These are phyloP conservation scores for Rhinoraja longicauda DNA, from an alignment of 2,797 vertebrate genomes.

Conservation along the genomic window DNA sequence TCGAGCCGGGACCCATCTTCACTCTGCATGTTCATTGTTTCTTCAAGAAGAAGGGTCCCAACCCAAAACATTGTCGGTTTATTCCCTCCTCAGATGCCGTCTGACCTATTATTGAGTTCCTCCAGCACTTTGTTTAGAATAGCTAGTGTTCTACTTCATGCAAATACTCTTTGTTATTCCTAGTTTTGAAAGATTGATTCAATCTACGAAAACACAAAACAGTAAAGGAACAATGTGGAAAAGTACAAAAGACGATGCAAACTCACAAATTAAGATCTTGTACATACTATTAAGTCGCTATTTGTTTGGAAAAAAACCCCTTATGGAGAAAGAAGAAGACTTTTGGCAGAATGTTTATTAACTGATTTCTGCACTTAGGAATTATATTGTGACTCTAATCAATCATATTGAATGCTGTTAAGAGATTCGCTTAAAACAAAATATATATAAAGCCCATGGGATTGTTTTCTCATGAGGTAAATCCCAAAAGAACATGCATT, in stretches of 20 bases:
- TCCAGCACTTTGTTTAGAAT: not conserved
- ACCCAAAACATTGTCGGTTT: too few relatives aligned
- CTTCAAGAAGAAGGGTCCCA: too few relatives aligned
- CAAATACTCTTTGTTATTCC: not conserved
- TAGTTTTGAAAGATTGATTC: not conserved
- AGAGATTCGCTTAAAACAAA: slow-evolving; percentile 74
- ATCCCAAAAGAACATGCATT: slow-evolving; percentile 64
- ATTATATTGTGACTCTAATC: slow-evolving; percentile 63
- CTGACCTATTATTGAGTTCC: too few relatives aligned
- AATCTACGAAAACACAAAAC: not conserved
- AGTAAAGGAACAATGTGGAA: not conserved
- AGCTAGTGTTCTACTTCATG: not conserved
- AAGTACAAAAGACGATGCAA: not conserved
- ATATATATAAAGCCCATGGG: slow-evolving; percentile 65
- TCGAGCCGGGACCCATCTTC: too few relatives aligned
- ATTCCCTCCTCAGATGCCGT: too few relatives aligned
- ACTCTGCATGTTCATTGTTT: too few relatives aligned
- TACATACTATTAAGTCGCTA: not conserved
- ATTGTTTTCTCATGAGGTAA: slow-evolving; percentile 66
- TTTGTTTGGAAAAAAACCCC: not conserved
- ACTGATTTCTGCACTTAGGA: slow-evolving; percentile 23
- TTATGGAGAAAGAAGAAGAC: slow-evolving; percentile 7
- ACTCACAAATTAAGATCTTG: too few relatives aligned
- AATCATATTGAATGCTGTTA: slow-evolving; percentile 65
- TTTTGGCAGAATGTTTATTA: not conserved